Conservation (phyloP, 2,888 invertebrate genomes). For the Heliconius hortense region DNA sequence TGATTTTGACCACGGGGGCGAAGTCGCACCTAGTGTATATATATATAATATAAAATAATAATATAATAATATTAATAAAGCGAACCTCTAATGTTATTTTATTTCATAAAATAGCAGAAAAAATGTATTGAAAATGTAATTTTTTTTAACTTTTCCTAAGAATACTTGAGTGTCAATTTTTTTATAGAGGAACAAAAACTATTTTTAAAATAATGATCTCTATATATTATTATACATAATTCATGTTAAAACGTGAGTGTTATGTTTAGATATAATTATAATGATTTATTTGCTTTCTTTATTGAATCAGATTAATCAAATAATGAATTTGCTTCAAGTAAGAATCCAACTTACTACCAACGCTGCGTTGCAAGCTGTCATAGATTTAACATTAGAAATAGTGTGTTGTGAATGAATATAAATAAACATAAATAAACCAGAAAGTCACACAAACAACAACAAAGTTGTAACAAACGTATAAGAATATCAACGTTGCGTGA, state of each 20-base stretch:
- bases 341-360: neutral
- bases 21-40: neutral
- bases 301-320: neutral
- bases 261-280: neutral
- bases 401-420: too few species aligned
- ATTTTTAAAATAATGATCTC: slow-evolving; percentile 9
- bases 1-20: neutral
- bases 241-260: neutral
- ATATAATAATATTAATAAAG: too few species aligned
- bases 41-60: neutral
- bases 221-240: neutral
- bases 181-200: neutral
- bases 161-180: slow-evolving; percentile 15
- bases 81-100: too few species aligned
- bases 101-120: neutral
- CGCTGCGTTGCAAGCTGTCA: neutral
- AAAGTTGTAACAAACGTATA: neutral
- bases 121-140: neutral
- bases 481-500: neutral
- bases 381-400: too few species aligned
- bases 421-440: too few species aligned
- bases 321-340: neutral
- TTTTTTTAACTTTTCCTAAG: neutral
- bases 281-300: neutral
- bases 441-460: too few species aligned